A percentile compares a stretch with the other conserved stretches of the same genome.
phyloP scores from a whole-genome alignment of 2,113 vertebrate species.

The Anoura caudifer region DNA sequence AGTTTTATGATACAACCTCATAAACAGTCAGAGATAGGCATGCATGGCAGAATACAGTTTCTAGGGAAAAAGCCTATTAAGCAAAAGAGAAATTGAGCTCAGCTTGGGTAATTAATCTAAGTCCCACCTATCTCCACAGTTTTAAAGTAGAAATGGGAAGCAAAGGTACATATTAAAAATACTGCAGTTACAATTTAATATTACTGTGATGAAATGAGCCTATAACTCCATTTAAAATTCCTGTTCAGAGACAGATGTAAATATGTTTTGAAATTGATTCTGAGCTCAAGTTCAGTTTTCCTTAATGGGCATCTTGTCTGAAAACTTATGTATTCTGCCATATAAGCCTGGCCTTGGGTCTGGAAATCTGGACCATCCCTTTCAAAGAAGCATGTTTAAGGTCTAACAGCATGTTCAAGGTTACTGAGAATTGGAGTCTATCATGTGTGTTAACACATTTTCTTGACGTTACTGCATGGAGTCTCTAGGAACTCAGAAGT shows the following conservation, averaged over 20 bases:
- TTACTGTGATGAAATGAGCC: background rate
- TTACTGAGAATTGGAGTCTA: background rate
- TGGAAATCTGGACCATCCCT: background rate
- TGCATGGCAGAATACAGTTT: background rate
- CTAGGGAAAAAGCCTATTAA: conserved; percentile 27
- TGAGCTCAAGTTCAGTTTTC: background rate
- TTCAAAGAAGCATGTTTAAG: background rate
- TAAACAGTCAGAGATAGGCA: background rate
- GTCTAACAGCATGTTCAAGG: background rate
- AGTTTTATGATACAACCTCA: background rate
- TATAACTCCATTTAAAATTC: conserved; percentile 9
- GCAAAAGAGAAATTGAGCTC: conserved; percentile 43
- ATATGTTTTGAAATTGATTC: background rate
- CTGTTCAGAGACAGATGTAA: background rate
- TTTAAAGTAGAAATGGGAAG: conserved; percentile 39
- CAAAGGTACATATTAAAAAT: conserved; percentile 45
- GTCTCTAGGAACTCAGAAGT: background rate
- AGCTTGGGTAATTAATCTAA: conserved; percentile 54
- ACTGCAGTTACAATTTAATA: conserved; percentile 11
- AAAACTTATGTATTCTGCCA: background rate
- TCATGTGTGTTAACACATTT: background rate
- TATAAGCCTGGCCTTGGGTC: background rate
- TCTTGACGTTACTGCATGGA: background rate
- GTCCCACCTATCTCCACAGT: conserved; percentile 29
- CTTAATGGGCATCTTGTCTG: background rate